Evolutionary conservation across 1,140 invertebrate species (phyloP).

Genomic region (Potamilus streckersoni): DNA sequence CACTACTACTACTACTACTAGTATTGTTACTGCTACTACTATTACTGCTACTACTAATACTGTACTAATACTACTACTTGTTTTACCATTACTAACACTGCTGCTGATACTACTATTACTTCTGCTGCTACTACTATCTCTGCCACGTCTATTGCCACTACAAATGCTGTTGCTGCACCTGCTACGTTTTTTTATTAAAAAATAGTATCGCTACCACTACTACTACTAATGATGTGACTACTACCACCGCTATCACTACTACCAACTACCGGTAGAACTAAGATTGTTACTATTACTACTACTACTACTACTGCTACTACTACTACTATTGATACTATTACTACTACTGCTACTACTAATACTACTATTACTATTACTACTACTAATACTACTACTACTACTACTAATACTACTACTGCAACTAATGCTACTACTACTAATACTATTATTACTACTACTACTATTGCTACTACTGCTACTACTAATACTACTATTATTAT

Average conservation of each 20-base stretch:
- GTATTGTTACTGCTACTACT: no score
- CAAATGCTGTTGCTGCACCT: neutral
- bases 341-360: neutral
- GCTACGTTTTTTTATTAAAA: slow-evolving; percentile 10
- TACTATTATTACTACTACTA: slow-evolving; percentile 19
- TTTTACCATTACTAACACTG: slow-evolving; percentile 5
- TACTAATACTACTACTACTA: slow-evolving; percentile 6
- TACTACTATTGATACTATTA: no score
- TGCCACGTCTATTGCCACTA: slow-evolving; percentile 19
- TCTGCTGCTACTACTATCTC: slow-evolving; percentile 10
- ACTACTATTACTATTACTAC: slow-evolving; percentile 13
- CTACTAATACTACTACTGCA: slow-evolving; percentile 14
- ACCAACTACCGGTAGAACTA: no score
- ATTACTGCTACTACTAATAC: no score
- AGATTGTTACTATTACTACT: no score
- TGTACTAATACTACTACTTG: neutral
- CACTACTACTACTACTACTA: no score
- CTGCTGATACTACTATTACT: slow-evolving; percentile 4
- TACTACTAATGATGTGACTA: no score
- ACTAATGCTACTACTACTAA: slow-evolving; percentile 15
- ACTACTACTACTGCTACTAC: no score
- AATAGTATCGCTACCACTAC: neutral
- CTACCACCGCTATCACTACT: no score
- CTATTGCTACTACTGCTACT: slow-evolving; percentile 14
- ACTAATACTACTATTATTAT: slow-evolving; percentile 7